Base-by-base conservation (phyloP, 2,888 invertebrate genomes). In the Pandemis cinnamomeana region DNA sequence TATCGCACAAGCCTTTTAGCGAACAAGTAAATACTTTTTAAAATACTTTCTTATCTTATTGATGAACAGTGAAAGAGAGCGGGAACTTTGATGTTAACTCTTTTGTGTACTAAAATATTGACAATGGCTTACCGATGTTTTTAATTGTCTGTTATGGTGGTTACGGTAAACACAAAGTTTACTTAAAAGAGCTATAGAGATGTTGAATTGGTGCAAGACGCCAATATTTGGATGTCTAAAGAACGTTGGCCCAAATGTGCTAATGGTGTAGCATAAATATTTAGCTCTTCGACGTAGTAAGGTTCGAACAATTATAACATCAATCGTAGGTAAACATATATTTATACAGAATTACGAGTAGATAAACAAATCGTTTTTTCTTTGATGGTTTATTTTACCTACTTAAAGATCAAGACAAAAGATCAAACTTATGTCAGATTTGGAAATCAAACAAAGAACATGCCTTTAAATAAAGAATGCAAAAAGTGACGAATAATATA, bases 91-190 rank as follows among this genome's bases (percentile, higher is more conserved):
- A 86, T 79, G 79, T 80, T 75, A 77, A 81, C 71, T 76, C 81
- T 79, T 80, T 80, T 80, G 53, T 76, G 79, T 68, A 79, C 78
- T 83, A 83, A 83, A 84, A 84, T 85, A 84, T 82, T 81, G 81
- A 81, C 82, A 83, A 83, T 71, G 71, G 70, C 62, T 67, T 41
- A 51, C 13, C n/a, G n/a, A 58, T 63, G 60, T 62, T 62, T 74
- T 66, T 66, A 36, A 68, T 36, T 64, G 61, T 53, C 63, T 42
- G 58, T 36, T 67, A 36, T 53, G 44, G 61, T 61, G 64, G 69
- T 70, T 42, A 66, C 69, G 64, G 64, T 64, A 51, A 60, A 64
- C 27, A 15, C 53, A 42, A 5, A 27, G 15, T 44, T 8, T 27
- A 66, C 73, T 66, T 67, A 44, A 55, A 60, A 27, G 64, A 42